Evolutionary conservation across 2,797 vertebrate genomes (phyloP).

Genomic region (Sebastes wilsoni): DNA sequence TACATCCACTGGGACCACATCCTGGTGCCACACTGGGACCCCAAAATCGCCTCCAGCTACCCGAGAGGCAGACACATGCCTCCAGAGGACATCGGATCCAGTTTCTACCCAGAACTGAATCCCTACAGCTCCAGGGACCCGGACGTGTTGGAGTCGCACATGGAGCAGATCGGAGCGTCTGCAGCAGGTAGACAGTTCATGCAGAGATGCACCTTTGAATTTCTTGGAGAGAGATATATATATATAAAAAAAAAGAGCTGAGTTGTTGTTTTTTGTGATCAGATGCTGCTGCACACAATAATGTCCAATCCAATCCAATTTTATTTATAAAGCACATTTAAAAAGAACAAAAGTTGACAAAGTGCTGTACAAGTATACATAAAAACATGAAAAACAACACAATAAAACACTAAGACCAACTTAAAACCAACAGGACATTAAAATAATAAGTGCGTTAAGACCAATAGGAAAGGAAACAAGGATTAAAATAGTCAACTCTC

Average conservation of each 20-base stretch:
- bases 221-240: not conserved
- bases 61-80: slow-evolving; percentile 90
- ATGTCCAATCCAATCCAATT: too few relatives aligned
- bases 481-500: too few relatives aligned
- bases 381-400: too few relatives aligned
- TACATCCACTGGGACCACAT: slow-evolving; percentile 92
- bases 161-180: slow-evolving; percentile 89
- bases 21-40: slow-evolving; percentile 93
- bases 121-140: slow-evolving; percentile 91
- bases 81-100: slow-evolving; percentile 89
- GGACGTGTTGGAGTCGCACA: slow-evolving; percentile 88
- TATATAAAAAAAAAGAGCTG: not conserved
- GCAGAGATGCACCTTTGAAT: not conserved
- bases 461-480: too few relatives aligned
- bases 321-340: too few relatives aligned
- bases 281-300: too few relatives aligned
- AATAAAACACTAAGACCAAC: too few relatives aligned
- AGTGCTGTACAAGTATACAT: too few relatives aligned
- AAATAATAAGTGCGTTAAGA: too few relatives aligned
- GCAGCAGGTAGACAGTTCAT: slow-evolving; percentile 82
- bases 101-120: slow-evolving; percentile 89
- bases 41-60: slow-evolving; percentile 91
- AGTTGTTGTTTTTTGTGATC: too few relatives aligned
- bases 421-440: too few relatives aligned
- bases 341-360: too few relatives aligned